phyloP scores from a whole-genome alignment of 2,113 vertebrate species.

The Ornithorhynchus anatinus region DNA sequence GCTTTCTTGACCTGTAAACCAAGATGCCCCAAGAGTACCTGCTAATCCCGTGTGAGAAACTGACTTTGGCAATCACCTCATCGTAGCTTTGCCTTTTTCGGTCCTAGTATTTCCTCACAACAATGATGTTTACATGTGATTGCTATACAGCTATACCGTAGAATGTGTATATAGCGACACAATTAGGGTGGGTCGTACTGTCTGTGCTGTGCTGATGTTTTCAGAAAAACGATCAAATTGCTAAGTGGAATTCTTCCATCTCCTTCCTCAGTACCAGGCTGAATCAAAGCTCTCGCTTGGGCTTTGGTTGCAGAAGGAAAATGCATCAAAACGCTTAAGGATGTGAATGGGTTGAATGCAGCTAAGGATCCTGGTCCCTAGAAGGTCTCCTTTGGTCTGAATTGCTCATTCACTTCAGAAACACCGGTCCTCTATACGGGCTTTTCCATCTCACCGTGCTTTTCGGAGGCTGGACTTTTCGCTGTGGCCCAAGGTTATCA shows the following conservation, averaged over 20 bases:
- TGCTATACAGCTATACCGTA: conserved; percentile 77
- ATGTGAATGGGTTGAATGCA: conserved; percentile 59
- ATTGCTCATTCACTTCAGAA: conserved; percentile 1
- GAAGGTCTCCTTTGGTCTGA: background rate
- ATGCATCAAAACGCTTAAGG: conserved; percentile 74
- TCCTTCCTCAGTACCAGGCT: conserved; percentile 67
- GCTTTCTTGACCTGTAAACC: too few relatives aligned
- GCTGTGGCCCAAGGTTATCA: fast-evolving
- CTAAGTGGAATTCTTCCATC: conserved; percentile 81
- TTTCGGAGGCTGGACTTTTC: background rate
- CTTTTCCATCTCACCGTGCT: background rate
- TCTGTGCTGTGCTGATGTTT: conserved; percentile 77
- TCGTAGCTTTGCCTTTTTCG: conserved; percentile 79
- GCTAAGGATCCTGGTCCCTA: background rate
- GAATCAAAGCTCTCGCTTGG: conserved; percentile 54
- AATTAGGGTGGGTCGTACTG: conserved; percentile 68
- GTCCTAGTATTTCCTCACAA: conserved; percentile 78
- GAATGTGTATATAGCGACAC: conserved; percentile 69
- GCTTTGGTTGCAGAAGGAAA: conserved; percentile 65
- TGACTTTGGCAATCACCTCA: conserved; percentile 75
- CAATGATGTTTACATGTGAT: conserved; percentile 81
- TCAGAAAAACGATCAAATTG: conserved; percentile 60
- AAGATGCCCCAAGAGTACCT: conserved; percentile 29
- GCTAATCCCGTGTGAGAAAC: conserved; percentile 65
- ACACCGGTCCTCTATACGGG: background rate